Conservation (phyloP, 2,797 vertebrate genomes). For the Amphiprion clarkii region DNA sequence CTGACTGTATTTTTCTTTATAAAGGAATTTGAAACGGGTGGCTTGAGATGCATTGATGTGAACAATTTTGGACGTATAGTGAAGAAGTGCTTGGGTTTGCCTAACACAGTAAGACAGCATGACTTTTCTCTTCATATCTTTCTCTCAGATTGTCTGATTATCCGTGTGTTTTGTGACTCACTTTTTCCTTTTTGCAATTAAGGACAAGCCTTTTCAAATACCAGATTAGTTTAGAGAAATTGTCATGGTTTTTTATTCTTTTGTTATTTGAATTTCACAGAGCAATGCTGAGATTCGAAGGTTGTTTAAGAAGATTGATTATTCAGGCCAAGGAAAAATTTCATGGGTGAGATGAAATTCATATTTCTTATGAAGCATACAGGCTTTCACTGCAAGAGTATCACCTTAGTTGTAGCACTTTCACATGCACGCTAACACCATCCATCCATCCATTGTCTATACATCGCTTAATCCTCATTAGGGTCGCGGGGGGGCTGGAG, state of each 20-base stretch:
- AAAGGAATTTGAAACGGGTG: slow-evolving; percentile 79
- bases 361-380: slow-evolving; percentile 44
- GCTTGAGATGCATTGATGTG: slow-evolving; percentile 72
- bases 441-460: background rate
- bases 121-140: slow-evolving; percentile 21
- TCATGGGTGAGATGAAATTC: slow-evolving; percentile 81
- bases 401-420: slow-evolving; percentile 20
- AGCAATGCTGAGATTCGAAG: slow-evolving; percentile 82
- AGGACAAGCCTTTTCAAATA: slow-evolving; percentile 9
- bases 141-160: slow-evolving; percentile 1
- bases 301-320: slow-evolving; percentile 88
- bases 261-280: slow-evolving; percentile 77
- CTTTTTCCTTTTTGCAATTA: slow-evolving; percentile 2
- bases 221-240: slow-evolving; percentile 30
- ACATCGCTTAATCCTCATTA: too few relatives aligned
- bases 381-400: slow-evolving; percentile 25
- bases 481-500: too few relatives aligned
- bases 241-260: slow-evolving; percentile 21
- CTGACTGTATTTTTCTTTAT: slow-evolving; percentile 37
- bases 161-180: background rate
- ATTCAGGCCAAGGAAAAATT: slow-evolving; percentile 81
- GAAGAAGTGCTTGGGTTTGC: slow-evolving; percentile 81
- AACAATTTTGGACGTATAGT: slow-evolving; percentile 80
- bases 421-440: slow-evolving; percentile 21
- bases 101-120: slow-evolving; percentile 70